Base-by-base conservation (phyloP, 2,888 invertebrate genomes). In the Notocelia uddmanniana region DNA sequence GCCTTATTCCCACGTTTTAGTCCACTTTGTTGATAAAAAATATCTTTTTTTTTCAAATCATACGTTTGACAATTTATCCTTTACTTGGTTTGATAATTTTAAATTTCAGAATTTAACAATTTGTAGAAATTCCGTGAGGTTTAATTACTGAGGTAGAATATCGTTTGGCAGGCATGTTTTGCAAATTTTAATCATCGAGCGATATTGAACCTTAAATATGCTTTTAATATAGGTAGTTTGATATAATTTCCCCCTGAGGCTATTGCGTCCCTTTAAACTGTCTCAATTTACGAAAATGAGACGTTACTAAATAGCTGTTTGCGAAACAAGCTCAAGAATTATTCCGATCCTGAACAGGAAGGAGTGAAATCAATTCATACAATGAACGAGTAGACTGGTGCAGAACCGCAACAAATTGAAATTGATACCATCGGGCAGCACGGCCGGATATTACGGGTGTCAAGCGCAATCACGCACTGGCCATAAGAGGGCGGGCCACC, bases 391-490 rank as follows among this genome's bases (percentile, higher is more conserved):
- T 79, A 85, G 87, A 88, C 88, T 83, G 89, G 88, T 90, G 89
- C 88, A 85, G 86, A 84, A 84, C 89, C 91, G 88, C 89, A 91
- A 91, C 92, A 93, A 93, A 92, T 93, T 92, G 93, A 92, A 93
- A 92, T 91, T 92, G 93, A 93, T 93, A 93, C 89, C 89, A 92
- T 92, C 91, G 88, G 88, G 89, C 89, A 91, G 87, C 88, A 89
- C 82, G 82, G 81, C 90, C 92, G 93, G 93, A 93, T 92, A 93
- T 93, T 93, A 92, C 89, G 87, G 87, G 88, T 92, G 92, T 92
- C 92, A 89, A 85, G 87, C 89, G 85, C 88, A 90, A 91, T 92
- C 92, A 93, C 90, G 91, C 92, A 90, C 86, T 75, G 81, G 83
- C 81, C 80, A 74, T 81, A 75, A 82, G 79, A 76, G 74, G 76